Percentiles rank a stretch among this genome's conserved stretches.
These are phyloP conservation scores for Anthoscopus minutus DNA, from an alignment of 2,113 vertebrate species.

Conservation along the genomic window DNA sequence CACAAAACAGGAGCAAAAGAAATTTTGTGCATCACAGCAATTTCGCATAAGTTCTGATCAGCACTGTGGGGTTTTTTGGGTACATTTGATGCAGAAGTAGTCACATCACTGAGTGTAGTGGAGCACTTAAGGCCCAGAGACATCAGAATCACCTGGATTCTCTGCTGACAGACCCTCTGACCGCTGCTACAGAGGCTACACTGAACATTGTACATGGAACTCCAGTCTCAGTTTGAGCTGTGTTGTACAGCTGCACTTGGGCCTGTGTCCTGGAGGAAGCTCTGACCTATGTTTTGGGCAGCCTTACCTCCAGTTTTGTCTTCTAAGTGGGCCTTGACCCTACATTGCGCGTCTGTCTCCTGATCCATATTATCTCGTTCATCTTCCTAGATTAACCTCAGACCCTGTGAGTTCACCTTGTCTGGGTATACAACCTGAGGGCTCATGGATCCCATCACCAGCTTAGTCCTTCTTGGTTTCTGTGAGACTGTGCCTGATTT, in stretches of 20 bases:
- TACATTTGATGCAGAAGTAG: not conserved
- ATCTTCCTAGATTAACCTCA: not conserved
- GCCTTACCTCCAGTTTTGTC: not conserved
- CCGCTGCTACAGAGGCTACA: not conserved
- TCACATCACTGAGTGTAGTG: not conserved
- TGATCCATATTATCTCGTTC: not conserved
- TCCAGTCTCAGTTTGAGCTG: not conserved
- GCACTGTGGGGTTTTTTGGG: accelerated
- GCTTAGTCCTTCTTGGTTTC: not conserved
- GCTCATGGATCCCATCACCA: not conserved
- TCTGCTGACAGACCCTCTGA: not conserved
- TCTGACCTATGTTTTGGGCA: not conserved
- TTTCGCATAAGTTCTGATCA: not conserved
- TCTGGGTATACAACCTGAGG: not conserved
- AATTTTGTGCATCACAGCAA: not conserved
- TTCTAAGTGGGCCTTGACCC: not conserved
- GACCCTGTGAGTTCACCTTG: not conserved
- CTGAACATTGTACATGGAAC: not conserved
- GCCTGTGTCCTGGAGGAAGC: not conserved
- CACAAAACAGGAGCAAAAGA: not conserved
- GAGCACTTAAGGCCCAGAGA: not conserved
- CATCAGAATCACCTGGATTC: accelerated
- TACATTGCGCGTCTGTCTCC: not conserved
- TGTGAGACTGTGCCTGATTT: not conserved
- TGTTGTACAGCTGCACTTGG: not conserved